Base-by-base conservation (phyloP, 1,140 invertebrate species). In the Philotrypesis tridentata region DNA sequence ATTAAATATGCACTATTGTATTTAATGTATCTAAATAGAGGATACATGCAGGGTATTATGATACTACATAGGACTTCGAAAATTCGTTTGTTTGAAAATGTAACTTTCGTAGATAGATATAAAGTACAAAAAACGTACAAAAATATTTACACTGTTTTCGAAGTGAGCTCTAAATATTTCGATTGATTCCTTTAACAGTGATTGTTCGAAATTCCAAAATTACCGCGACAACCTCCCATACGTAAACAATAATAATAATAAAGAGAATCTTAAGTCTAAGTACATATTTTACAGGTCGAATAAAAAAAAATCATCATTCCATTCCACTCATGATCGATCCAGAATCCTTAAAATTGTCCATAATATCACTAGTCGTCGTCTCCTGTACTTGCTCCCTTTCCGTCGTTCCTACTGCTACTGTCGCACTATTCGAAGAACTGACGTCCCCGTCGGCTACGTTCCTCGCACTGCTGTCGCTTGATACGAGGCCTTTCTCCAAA, bases 401-500 rank as follows among this genome's bases (percentile, higher is more conserved):
- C 43, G 60, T n/a, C 23, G n/a, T 61, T 23, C 25, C 23, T 61
- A 37, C 21, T 21, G 55, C 33, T 1, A 71, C 27, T 4, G 31
- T 60, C 21, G 27, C 43, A 37, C 65, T 79, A 6, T 29, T 31
- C 5, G 43, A 29, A 11, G 43, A 6, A 23, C 12, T 60, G 1
- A 9, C 31, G 23, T 79, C 68, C 23, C n/a, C 31, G 31, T 70
- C 17, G 8, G 9, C 33, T n/a, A 21, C 25, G 0, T n/a, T 43
- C 5, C 8, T 68, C 31, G 65, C 25, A n/a, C 37, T 37, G 8
- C 17, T 43, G 21, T 79, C 68, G 27, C 25, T 79, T 0, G 78
- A 23, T 12, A 91, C 84, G n/a, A 90, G 76, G 17, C 90, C 90
- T 2, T 79, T 86, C 9, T 89, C 79, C 12, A 91, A 76, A 25